Percentiles rank a stretch among this genome's conserved stretches.
phyloP scores from a whole-genome alignment of 30 jellyfish, hydroid and myxozoan genomes.

The Aurelia aurita region DNA sequence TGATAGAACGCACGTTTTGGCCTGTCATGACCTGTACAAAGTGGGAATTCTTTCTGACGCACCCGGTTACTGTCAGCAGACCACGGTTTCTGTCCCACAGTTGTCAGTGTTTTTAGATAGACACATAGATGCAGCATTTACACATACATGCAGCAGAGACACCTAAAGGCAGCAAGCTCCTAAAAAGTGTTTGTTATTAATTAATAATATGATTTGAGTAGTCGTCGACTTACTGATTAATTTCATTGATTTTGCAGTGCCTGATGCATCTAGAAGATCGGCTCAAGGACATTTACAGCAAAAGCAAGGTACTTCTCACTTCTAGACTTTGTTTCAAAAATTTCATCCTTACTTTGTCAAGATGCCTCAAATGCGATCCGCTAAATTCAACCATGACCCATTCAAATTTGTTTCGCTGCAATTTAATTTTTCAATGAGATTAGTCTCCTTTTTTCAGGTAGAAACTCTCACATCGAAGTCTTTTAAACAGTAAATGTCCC shows the following conservation, averaged over 20 bases:
- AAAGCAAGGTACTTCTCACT: slow-evolving; percentile 50
- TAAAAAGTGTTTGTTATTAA: neutral
- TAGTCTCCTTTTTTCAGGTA: too few relatives aligned
- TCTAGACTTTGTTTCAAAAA: neutral
- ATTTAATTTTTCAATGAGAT: too few relatives aligned
- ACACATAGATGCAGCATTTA: too few relatives aligned
- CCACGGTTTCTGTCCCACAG: too few relatives aligned
- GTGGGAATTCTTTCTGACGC: too few relatives aligned
- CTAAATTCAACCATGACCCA: neutral
- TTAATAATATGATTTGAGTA: neutral
- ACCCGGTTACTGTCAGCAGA: too few relatives aligned
- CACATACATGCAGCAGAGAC: too few relatives aligned
- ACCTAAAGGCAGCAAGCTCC: neutral
- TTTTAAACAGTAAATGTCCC: too few relatives aligned
- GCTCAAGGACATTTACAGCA: slow-evolving; percentile 72
- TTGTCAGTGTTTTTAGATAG: too few relatives aligned
- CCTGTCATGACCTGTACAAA: too few relatives aligned
- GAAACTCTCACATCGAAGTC: too few relatives aligned
- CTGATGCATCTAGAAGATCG: slow-evolving; percentile 92
- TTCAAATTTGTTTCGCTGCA: neutral
- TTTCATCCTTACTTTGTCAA: neutral
- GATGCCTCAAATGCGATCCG: neutral
- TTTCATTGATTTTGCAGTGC: slow-evolving; percentile 58
- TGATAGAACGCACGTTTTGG: too few relatives aligned
- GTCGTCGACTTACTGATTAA: neutral